These are phyloP conservation scores for Octopus bimaculoides DNA, from an alignment of 1,140 invertebrate genomes.

Conservation along the genomic window DNA sequence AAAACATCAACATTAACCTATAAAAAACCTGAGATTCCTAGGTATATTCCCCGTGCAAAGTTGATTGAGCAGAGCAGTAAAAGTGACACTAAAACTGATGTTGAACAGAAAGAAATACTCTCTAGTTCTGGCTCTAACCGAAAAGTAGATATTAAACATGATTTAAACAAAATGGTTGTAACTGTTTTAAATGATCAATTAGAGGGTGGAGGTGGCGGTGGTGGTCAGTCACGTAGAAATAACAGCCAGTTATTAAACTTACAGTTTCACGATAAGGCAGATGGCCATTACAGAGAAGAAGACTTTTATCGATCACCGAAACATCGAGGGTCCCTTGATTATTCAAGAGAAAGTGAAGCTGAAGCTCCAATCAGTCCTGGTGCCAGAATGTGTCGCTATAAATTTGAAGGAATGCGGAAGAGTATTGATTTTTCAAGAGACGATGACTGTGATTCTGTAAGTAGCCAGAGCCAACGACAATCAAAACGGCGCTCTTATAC, in stretches of 20 bases:
- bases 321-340: neutral
- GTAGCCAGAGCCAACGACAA: slow-evolving; percentile 19
- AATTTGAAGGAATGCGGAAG: slow-evolving; percentile 17
- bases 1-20: slow-evolving; percentile 23
- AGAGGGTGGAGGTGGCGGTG: neutral
- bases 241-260: neutral
- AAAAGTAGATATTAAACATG: slow-evolving; percentile 26
- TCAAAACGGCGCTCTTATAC: slow-evolving; percentile 17
- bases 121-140: slow-evolving; percentile 8
- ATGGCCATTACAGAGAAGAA: neutral
- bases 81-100: slow-evolving; percentile 14
- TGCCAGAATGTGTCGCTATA: slow-evolving; percentile 11
- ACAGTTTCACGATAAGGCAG: neutral
- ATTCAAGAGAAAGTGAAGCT: neutral
- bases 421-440: slow-evolving; percentile 11
- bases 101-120: slow-evolving; percentile 13
- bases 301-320: neutral
- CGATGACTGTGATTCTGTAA: slow-evolving; percentile 11
- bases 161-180: slow-evolving; percentile 19
- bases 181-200: slow-evolving; percentile 20
- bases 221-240: slow-evolving; percentile 4
- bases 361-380: neutral
- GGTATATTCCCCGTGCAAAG: slow-evolving; percentile 47
- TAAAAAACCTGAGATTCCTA: slow-evolving; percentile 47
- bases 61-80: slow-evolving; percentile 31